These are phyloP conservation scores for Meandrina meandrites DNA, from an alignment of 92 coral and sea anemone genomes.

Conservation along the genomic window DNA sequence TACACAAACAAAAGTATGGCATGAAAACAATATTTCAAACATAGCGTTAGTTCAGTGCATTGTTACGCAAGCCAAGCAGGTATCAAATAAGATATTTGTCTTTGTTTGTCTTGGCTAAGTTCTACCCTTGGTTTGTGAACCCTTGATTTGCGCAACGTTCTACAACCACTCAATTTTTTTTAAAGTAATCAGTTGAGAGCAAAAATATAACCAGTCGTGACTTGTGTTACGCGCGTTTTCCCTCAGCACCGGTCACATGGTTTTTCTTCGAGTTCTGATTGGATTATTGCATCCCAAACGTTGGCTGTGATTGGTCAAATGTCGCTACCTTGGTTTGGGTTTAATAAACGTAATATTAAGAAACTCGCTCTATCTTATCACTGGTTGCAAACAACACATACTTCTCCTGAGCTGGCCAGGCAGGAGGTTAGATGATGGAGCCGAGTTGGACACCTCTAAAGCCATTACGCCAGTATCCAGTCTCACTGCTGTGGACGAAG, in stretches of 20 bases:
- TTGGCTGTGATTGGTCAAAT: neutral
- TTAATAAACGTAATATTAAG: neutral
- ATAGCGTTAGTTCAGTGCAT: neutral
- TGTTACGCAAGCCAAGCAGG: neutral
- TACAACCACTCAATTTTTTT: too few relatives aligned
- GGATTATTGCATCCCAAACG: neutral
- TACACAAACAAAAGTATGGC: neutral
- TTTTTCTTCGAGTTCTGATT: neutral
- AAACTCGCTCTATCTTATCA: neutral
- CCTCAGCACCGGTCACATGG: neutral
- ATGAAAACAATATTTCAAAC: neutral
- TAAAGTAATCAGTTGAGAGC: too few relatives aligned
- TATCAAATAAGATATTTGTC: too few relatives aligned
- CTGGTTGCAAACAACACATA: slow-evolving; percentile 32
- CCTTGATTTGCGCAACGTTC: too few relatives aligned
- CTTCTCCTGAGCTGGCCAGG: slow-evolving; percentile 77
- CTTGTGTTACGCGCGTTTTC: neutral
- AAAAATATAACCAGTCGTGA: neutral
- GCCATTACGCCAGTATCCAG: slow-evolving; percentile 95
- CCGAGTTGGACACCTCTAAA: slow-evolving; percentile 86
- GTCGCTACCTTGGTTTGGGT: neutral
- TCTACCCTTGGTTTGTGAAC: neutral
- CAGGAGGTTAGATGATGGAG: slow-evolving; percentile 61
- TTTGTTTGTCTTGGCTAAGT: neutral
- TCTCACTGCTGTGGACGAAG: slow-evolving; percentile 96